A percentile compares a stretch with the other conserved stretches of the same genome.
phyloP scores from a whole-genome alignment of 2,113 vertebrate species.

The Gopherus flavomarginatus region DNA sequence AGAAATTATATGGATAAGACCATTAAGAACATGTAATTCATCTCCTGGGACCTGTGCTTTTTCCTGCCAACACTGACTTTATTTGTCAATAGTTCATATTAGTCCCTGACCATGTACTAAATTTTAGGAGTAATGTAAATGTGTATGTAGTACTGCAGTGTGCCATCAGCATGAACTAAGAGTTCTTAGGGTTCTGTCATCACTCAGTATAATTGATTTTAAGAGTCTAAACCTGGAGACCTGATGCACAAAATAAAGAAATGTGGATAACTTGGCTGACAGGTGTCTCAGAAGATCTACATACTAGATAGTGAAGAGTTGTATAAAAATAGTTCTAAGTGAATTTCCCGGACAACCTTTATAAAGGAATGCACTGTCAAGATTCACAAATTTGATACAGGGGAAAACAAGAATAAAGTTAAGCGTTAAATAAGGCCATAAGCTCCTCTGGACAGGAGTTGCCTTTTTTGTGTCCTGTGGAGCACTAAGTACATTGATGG shows the following conservation, averaged over 20 bases:
- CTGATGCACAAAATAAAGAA: not conserved
- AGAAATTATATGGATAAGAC: slow-evolving; percentile 40
- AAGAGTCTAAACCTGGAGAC: not conserved
- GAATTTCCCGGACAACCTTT: not conserved
- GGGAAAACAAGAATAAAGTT: not conserved
- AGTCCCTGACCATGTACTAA: not conserved
- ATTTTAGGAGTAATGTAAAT: not conserved
- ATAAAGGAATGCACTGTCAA: not conserved
- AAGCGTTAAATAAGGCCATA: not conserved
- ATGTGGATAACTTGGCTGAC: fast-evolving
- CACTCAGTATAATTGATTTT: not conserved
- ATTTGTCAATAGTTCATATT: slow-evolving; percentile 28
- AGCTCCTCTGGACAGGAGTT: not conserved
- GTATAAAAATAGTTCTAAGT: not conserved
- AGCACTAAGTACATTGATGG: not conserved
- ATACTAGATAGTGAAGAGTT: not conserved
- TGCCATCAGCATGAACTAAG: not conserved
- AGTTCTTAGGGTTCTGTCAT: not conserved
- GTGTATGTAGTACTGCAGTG: not conserved
- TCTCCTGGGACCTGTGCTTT: slow-evolving; percentile 31
- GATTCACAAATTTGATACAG: not conserved
- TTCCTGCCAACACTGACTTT: slow-evolving; percentile 30
- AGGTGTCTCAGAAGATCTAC: not conserved
- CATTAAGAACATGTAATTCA: not conserved
- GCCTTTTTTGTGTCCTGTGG: not conserved